Conservation (phyloP, 2,888 invertebrate species). For the Hydrotaea diabolus region DNA sequence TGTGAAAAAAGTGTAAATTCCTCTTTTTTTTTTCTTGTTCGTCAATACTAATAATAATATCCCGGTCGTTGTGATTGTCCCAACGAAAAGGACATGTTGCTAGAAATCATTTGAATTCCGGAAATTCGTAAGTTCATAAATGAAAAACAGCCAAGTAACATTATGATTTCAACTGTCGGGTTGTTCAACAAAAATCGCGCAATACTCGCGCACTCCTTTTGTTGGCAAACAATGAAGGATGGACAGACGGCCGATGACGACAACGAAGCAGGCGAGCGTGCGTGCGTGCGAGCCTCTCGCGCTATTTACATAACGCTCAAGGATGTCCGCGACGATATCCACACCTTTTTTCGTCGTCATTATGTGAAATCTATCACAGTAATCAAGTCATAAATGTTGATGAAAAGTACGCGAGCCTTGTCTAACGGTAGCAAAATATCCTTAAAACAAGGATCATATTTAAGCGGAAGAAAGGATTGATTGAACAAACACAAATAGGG, state of each 20-base stretch:
- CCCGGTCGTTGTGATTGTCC: background rate
- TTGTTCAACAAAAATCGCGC: conserved; percentile 40
- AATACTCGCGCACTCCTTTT: conserved; percentile 56
- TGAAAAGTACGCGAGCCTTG: background rate
- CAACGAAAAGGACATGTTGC: conserved; percentile 15
- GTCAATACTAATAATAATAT: too few relatives aligned
- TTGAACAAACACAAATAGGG: conserved; percentile 19
- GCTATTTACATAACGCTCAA: conserved; percentile 42
- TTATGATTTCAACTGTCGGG: conserved; percentile 42
- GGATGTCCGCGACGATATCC: conserved; percentile 37
- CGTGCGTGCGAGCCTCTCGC: conserved; percentile 26
- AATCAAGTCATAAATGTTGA: conserved; percentile 43
- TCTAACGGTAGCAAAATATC: conserved; percentile 37
- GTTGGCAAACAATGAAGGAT: conserved; percentile 34
- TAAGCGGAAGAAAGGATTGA: background rate
- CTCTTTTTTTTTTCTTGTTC: background rate
- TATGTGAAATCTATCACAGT: conserved; percentile 33
- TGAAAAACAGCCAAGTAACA: background rate
- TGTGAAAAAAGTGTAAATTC: conserved; percentile 52
- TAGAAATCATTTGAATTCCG: conserved; percentile 42
- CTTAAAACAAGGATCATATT: conserved; percentile 28
- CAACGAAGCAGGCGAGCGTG: background rate
- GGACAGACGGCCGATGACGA: background rate
- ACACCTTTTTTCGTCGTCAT: conserved; percentile 40
- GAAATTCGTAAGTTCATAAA: conserved; percentile 51